These are phyloP conservation scores for Axea sp. DNA, from an alignment of 2,888 invertebrate species.

Conservation along the genomic window DNA sequence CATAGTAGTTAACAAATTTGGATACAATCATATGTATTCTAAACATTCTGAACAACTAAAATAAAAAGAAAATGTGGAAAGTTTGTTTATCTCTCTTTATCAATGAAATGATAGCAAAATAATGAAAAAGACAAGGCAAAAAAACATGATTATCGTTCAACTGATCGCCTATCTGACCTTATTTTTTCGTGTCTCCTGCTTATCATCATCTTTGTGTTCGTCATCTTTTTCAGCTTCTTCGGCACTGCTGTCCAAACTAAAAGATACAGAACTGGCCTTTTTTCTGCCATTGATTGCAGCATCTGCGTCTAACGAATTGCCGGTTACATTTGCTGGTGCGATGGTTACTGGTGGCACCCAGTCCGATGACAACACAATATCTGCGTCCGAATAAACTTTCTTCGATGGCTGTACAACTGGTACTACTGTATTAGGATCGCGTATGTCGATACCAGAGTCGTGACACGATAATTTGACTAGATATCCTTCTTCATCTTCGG, in stretches of 20 bases:
- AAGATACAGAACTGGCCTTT: conserved; percentile 86
- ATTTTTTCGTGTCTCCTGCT: conserved; percentile 84
- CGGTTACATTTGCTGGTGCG: conserved; percentile 84
- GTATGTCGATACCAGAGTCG: conserved; percentile 93
- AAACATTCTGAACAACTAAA: conserved; percentile 57
- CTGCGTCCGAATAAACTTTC: conserved; percentile 92
- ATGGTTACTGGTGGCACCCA: conserved; percentile 93
- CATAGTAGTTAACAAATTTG: conserved; percentile 48
- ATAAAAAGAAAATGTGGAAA: conserved; percentile 27
- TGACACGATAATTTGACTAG: conserved; percentile 91
- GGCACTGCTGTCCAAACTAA: conserved; percentile 84
- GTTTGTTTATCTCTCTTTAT: neutral
- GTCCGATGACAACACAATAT: conserved; percentile 91
- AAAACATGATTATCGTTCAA: neutral
- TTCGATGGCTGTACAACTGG: conserved; percentile 85
- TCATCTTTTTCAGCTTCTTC: conserved; percentile 81
- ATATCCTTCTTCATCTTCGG: conserved; percentile 82
- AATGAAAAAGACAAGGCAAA: conserved; percentile 5
- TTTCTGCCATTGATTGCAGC: conserved; percentile 82
- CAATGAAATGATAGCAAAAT: conserved; percentile 1
- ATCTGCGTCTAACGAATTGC: conserved; percentile 80
- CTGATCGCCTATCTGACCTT: conserved; percentile 82
- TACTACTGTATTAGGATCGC: conserved; percentile 84
- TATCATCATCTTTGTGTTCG: conserved; percentile 76
- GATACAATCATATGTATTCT: conserved; percentile 50